These are phyloP conservation scores for Paguma larvata DNA, from an alignment of 2,797 vertebrate genomes.

Conservation along the genomic window DNA sequence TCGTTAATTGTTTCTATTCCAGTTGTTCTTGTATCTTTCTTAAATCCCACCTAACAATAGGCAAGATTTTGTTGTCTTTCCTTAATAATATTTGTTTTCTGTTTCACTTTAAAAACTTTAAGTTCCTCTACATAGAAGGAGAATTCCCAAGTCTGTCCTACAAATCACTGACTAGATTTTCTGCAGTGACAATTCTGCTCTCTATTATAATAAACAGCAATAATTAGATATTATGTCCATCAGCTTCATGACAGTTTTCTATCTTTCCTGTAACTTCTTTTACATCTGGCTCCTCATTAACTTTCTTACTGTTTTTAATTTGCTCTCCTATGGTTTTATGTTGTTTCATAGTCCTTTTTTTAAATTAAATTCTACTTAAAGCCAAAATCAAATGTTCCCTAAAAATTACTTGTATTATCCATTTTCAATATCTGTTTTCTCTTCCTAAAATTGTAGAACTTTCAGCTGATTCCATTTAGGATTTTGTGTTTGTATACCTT, in stretches of 20 bases:
- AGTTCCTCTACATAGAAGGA: not conserved
- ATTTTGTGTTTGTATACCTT: not conserved
- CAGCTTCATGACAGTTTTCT: not conserved
- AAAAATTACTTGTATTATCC: not conserved
- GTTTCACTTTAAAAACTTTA: not conserved
- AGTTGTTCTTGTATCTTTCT: not conserved
- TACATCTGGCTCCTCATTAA: not conserved
- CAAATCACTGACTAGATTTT: not conserved
- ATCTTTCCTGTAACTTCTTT: not conserved
- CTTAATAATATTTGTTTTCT: not conserved
- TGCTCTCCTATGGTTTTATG: not conserved
- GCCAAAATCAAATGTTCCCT: not conserved
- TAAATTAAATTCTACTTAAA: not conserved
- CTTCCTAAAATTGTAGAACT: not conserved
- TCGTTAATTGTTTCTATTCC: not conserved
- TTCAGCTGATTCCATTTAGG: not conserved
- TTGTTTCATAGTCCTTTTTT: not conserved
- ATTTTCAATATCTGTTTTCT: not conserved
- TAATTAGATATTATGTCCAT: not conserved
- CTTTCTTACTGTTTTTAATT: not conserved
- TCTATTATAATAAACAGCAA: not conserved
- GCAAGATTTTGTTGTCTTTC: not conserved
- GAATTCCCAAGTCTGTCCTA: not conserved
- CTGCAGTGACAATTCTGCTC: not conserved
- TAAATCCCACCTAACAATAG: not conserved